phyloP scores from a whole-genome alignment of 2,888 invertebrate species.

The Drosophila seclusa region DNA sequence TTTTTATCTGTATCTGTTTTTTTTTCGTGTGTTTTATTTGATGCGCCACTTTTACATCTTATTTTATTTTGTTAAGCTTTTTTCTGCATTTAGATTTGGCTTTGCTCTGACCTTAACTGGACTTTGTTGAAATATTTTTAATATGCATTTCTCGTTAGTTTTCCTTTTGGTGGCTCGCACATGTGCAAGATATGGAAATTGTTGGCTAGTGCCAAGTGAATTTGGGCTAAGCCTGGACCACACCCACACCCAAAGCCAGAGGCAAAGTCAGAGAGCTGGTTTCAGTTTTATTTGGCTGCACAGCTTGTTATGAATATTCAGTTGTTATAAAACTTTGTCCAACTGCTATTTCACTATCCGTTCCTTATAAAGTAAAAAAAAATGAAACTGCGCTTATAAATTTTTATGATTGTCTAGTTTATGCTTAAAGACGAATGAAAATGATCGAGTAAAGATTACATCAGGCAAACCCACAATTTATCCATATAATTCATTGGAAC shows the following conservation, averaged over 20 bases:
- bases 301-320: slow-evolving; percentile 53
- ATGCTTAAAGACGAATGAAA: slow-evolving; percentile 21
- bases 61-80: slow-evolving; percentile 23
- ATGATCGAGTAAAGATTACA: slow-evolving; percentile 6
- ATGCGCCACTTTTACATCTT: slow-evolving; percentile 31
- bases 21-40: slow-evolving; percentile 17
- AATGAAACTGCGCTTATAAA: neutral
- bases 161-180: slow-evolving; percentile 19
- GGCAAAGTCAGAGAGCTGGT: slow-evolving; percentile 2
- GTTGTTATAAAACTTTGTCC: slow-evolving; percentile 44
- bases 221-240: slow-evolving; percentile 37
- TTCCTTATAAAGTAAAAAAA: slow-evolving; percentile 1
- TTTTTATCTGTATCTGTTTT: slow-evolving; percentile 3
- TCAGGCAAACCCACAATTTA: slow-evolving; percentile 66
- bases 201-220: slow-evolving; percentile 32
- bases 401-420: slow-evolving; percentile 16
- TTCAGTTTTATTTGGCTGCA: slow-evolving; percentile 21
- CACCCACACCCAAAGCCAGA: neutral
- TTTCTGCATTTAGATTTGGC: slow-evolving; percentile 39
- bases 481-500: slow-evolving; percentile 72
- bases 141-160: slow-evolving; percentile 21
- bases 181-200: slow-evolving; percentile 65
- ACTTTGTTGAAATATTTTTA: slow-evolving; percentile 35
- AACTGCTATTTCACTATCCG: slow-evolving; percentile 6
- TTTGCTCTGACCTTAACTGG: slow-evolving; percentile 40